Evolutionary conservation across 2,888 invertebrate genomes (phyloP), one percentile per base, ranked within the genome.

Genomic region (Dioctria rufipes): DNA sequence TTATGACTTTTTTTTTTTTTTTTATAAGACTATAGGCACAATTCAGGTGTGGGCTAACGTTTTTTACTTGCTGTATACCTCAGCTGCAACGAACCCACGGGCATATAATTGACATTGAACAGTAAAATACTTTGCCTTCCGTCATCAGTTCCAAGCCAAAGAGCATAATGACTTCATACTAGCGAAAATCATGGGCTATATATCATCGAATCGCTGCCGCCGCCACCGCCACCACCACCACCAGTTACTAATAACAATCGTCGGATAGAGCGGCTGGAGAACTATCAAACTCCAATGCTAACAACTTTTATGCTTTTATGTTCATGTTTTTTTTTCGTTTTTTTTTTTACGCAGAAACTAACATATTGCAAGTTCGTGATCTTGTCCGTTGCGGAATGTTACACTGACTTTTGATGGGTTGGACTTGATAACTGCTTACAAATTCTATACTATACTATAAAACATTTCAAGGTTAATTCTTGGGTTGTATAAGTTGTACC

Each of bases 361-460:
- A n/a, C 54, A 42, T 78, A 65, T 58, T 60, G 78, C 78, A 58
- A 78, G 78, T 78, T 78, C 78, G 78, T 78, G 78, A 78, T 78
- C 78, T 78, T 78, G 78, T 78, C 78, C 78, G 60, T 43, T 43
- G 51, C 40, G 58, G 66, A 66, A 78, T 65, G 63, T 46, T 49
- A 25, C 43, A 63, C 13, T 39, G 63, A 61, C 42, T 61, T n/a
- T n/a, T n/a, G 65, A 61, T 63, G 11, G n/a, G 13, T 63, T 77
- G 37, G 78, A 9, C 78, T 77, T 58, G 61, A 42, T 61, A 40
- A 46, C 49, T 67, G n/a, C n/a, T 67, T 51, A 69, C 37, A 9
- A 39, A 51, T 39, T 69, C 37, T 54, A 25, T 25, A 25, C 25
- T 11, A 51, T 51, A 25, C 25, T 37, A 25, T 25, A 51, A 69